These are phyloP conservation scores for Cremastinae sp. DNA, from an alignment of 2,888 invertebrate genomes.

Conservation along the genomic window DNA sequence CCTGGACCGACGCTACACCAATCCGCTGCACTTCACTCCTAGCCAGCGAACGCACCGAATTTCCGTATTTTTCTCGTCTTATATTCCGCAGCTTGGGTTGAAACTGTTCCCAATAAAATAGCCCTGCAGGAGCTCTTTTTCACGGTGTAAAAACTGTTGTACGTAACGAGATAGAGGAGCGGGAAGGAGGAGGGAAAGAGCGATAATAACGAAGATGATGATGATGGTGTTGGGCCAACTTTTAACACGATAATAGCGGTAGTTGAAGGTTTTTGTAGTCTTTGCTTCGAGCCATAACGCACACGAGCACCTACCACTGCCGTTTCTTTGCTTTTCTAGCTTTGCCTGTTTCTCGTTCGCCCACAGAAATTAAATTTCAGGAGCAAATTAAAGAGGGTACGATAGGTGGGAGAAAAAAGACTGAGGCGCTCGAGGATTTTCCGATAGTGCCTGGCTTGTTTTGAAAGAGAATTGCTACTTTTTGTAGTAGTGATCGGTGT, in stretches of 20 bases:
- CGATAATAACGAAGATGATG: conserved; percentile 6
- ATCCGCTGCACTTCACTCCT: conserved; percentile 18
- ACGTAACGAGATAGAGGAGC: conserved; percentile 13
- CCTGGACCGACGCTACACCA: conserved; percentile 16
- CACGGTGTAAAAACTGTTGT: conserved; percentile 39
- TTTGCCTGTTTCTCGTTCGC: conserved; percentile 7
- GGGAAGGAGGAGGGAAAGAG: neutral
- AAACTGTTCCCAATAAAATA: conserved; percentile 68
- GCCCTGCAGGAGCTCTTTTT: conserved; percentile 27
- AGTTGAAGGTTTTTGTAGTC: neutral
- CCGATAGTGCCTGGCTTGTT: conserved; percentile 8
- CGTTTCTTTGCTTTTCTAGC: conserved; percentile 4
- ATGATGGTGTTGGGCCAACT: conserved; percentile 32
- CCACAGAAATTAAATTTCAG: conserved; percentile 17
- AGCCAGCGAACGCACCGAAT: neutral
- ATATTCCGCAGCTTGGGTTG: conserved; percentile 38
- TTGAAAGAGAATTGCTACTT: conserved; percentile 7
- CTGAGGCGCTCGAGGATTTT: conserved; percentile 19
- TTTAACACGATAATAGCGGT: conserved; percentile 24
- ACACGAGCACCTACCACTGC: conserved; percentile 1
- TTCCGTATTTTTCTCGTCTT: conserved; percentile 16
- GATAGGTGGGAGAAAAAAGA: neutral
- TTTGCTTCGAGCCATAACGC: neutral
- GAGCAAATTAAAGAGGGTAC: neutral
- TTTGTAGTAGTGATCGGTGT: neutral